phyloP scores from a whole-genome alignment of 2,797 vertebrate genomes.

The Hypotaenidia okinawae region DNA sequence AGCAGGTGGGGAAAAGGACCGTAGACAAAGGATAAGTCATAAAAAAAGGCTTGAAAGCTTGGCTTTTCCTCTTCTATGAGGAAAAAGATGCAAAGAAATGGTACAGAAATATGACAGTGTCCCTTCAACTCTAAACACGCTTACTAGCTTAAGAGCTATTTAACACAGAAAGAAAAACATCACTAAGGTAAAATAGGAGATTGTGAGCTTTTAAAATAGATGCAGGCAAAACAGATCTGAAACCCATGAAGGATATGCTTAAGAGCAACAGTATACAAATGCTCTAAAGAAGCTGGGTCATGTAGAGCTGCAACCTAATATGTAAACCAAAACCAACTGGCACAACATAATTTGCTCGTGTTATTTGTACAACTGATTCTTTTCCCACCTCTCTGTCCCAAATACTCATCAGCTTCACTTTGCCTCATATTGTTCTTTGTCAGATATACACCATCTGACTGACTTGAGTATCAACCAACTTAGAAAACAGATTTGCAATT shows the following conservation, averaged over 20 bases:
- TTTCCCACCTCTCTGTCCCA: slow-evolving; percentile 9
- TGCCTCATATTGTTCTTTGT: background rate
- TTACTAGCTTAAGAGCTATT: background rate
- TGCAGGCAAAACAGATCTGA: background rate
- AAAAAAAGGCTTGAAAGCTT: background rate
- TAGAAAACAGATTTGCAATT: slow-evolving; percentile 10
- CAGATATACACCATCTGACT: background rate
- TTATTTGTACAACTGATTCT: background rate
- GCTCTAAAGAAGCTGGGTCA: background rate
- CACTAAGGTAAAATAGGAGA: background rate
- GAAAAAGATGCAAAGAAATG: background rate
- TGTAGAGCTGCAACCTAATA: background rate
- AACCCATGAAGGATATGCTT: background rate
- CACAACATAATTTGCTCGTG: background rate
- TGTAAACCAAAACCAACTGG: background rate
- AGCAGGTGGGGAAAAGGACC: background rate
- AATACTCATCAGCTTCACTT: background rate
- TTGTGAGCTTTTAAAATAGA: background rate
- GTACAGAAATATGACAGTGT: background rate
- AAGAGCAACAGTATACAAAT: background rate
- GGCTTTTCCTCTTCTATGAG: background rate
- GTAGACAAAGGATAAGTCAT: background rate
- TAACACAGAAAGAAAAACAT: background rate
- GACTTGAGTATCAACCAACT: background rate
- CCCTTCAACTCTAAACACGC: background rate